These are phyloP conservation scores for Lamellibrachia luymesi DNA, from an alignment of 1,140 invertebrate genomes.

Conservation along the genomic window DNA sequence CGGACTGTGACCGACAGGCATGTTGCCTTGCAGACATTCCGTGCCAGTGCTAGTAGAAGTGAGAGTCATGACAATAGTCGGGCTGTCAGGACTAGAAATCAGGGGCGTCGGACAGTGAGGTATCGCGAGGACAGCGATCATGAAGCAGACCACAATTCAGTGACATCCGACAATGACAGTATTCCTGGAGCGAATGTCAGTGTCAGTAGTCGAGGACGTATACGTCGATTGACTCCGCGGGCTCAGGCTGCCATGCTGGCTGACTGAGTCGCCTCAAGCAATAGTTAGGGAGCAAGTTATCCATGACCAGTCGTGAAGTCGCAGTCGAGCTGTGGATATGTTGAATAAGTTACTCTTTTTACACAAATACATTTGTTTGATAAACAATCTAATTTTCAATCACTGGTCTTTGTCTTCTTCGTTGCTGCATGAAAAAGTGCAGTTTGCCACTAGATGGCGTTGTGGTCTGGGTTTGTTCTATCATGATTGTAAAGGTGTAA, in stretches of 20 bases:
- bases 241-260: constrained; percentile 59
- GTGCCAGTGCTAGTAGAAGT: background rate
- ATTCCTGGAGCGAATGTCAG: constrained; percentile 35
- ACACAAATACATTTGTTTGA: background rate
- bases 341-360: constrained; percentile 24
- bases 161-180: constrained; percentile 24
- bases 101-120: constrained; percentile 50
- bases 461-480: background rate
- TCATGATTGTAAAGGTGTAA: background rate
- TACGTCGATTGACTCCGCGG: constrained; percentile 77
- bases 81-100: constrained; percentile 27
- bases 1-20: background rate
- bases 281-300: background rate
- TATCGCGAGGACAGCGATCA: constrained; percentile 49
- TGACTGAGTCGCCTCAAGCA: background rate
- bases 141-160: constrained; percentile 35
- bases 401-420: constrained; percentile 42
- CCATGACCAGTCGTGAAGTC: background rate
- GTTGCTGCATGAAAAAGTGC: constrained; percentile 25
- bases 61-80: background rate
- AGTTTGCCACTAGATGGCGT: background rate
- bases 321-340: constrained; percentile 1
- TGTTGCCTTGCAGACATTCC: background rate
- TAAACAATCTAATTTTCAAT: constrained; percentile 36
- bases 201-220: constrained; percentile 79